Percentiles rank a stretch among this genome's conserved stretches.
Evolutionary conservation across 2,797 vertebrate genomes (phyloP).

Genomic region (Pagetopsis macropterus): DNA sequence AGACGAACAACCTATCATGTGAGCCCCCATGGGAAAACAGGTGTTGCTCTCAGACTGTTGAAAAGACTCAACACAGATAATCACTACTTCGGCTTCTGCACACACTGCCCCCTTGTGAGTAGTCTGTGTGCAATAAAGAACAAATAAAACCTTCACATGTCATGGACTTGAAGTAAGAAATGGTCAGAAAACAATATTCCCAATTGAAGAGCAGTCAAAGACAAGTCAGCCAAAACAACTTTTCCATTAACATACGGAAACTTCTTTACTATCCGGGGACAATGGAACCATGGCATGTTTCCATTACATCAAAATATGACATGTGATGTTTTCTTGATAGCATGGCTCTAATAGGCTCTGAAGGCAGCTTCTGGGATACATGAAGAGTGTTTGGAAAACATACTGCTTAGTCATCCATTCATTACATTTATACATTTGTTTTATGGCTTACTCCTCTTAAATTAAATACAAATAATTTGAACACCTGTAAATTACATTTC

Average conservation of each 20-base stretch:
- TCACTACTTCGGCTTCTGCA: constrained; percentile 42
- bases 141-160: constrained; percentile 19
- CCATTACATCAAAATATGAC: constrained; percentile 48
- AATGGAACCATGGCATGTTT: constrained; percentile 66
- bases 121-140: constrained; percentile 25
- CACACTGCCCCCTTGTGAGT: constrained; percentile 82
- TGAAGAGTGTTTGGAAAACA: constrained; percentile 33
- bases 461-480: not conserved
- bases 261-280: constrained; percentile 44
- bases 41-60: constrained; percentile 13
- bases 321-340: constrained; percentile 42
- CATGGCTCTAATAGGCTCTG: constrained; percentile 22
- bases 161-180: constrained; percentile 6
- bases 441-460: not conserved
- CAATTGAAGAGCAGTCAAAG: not conserved
- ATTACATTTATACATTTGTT: not conserved
- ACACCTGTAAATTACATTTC: not conserved
- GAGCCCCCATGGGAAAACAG: constrained; percentile 41
- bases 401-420: not conserved
- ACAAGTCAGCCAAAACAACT: not conserved
- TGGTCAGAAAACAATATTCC: not conserved
- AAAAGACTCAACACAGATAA: constrained; percentile 28
- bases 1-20: constrained; percentile 35
- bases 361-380: constrained; percentile 25
- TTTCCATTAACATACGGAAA: constrained; percentile 28